Evolutionary conservation across 2,797 vertebrate genomes (phyloP), one percentile per base, ranked within the genome.

Genomic region (Xerus rutilus): DNA sequence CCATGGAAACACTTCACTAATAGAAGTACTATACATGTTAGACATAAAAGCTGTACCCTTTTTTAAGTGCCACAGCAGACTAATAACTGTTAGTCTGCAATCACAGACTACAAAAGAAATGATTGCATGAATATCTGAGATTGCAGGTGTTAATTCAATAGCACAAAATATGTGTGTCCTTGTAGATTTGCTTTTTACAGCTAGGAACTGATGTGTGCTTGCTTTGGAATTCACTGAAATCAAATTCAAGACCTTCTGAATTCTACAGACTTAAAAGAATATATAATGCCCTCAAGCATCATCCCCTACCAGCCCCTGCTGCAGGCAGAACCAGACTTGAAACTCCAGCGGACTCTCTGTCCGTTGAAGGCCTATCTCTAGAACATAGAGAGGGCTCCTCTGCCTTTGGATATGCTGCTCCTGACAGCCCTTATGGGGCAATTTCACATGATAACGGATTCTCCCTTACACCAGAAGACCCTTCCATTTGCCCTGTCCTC

Each of bases 41-140:
- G 87, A 89, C 92, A 83, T 85, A 85, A 92, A 95, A 88, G 95
- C 69, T 0, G 1, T 12, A 7, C 32, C 20, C 0, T 72, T 89
- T 85, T 78, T 72, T 5, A 67, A 92, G 85, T 78, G 92, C 87
- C 20, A 0, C 65, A 4, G 65, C 64, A 47, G 87, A 90, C 87
- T 92, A 93, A 95, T 90, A 90, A 69, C 87, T 78, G 96, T 79
- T 88, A 94, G 96, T 94, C 90, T 94, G 82, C 96, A 96, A 96
- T 95, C 95, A 74, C 20, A 14, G 87, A 90, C 92, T 54, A 93
- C 90, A 95, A 97, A 97, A 76, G 97, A 86, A 94, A 86, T 93
- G 96, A 96, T 97, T 94, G 92, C 90, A 14, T 23, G 90, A 59
- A 35, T 69, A 52, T 39, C 70, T 78, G 92, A 93, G 92, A 86